Base-by-base conservation (phyloP, 2,113 vertebrate genomes). In the Lasiurus cinereus region DNA sequence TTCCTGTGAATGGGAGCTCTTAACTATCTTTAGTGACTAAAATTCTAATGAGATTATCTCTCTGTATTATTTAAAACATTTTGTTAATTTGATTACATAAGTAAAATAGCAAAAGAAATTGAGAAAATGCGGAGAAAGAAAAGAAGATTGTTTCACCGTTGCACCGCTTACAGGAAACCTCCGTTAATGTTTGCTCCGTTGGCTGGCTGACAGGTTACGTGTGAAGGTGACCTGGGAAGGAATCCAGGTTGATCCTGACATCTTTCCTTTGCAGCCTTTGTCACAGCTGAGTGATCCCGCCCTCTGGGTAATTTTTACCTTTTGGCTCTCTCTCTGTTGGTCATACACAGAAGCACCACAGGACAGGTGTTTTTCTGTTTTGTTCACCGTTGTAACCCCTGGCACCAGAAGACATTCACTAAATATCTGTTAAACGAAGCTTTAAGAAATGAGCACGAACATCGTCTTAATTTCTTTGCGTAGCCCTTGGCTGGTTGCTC, bases 41-140 rank as follows among this genome's bases (percentile, higher is more conserved):
- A 87, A 80, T 80, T 29, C 78, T 95, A 83, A 80, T n/a, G 21
- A 86, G 54, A 92, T 29, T 39, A 36, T 67, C 19, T 29, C 74
- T 67, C 46, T 59, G 15, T 56, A 67, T 59, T 59, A 88, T 39
- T 76, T 80, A 76, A 72, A 33, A 43, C 2, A 2, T 85, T 90
- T 86, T 83, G 8, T 6, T 59, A 90, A 80, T 59, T 50, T 59
- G 19, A 76, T 64, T 79, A 50, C 10, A 27, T 73, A 88, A 90
- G 6, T 89, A 36, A 89, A 91, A 31, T 54, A 80, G 12, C 59
- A 64, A 64, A 91, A 85, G 67, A 88, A 31, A 22, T 33, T 27
- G 52, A 59, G 52, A 82, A 59, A 76, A 66, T 12, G 5, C 6
- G 77, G 70, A 50, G 62, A 95, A 64, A 36, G 66, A 15, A 79